These are phyloP conservation scores for Pyrrhia umbra DNA, from an alignment of 2,888 invertebrate species.

Conservation along the genomic window DNA sequence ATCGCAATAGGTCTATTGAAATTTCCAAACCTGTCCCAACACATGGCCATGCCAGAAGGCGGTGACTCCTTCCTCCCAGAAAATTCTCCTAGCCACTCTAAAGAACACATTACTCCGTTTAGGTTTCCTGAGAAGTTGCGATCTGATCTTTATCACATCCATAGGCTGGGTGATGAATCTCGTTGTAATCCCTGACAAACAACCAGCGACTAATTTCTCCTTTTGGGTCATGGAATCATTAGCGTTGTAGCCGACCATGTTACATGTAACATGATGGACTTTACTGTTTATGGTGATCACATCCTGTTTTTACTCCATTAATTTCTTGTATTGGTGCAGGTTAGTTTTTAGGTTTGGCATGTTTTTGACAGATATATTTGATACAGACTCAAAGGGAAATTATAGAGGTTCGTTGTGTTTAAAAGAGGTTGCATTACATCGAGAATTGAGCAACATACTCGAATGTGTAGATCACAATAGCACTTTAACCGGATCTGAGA, in stretches of 20 bases:
- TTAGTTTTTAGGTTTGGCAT: background rate
- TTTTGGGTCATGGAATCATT: constrained; percentile 73
- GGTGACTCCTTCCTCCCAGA: constrained; percentile 94
- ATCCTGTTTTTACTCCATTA: background rate
- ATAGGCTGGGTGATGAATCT: constrained; percentile 92
- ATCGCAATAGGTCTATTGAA: background rate
- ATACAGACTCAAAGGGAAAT: too few species aligned
- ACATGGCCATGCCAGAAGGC: constrained; percentile 99
- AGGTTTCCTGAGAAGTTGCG: constrained; percentile 94
- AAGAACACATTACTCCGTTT: constrained; percentile 70
- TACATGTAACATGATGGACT: constrained; percentile 35
- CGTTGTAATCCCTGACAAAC: constrained; percentile 75
- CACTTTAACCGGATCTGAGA: too few species aligned
- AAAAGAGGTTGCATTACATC: too few species aligned
- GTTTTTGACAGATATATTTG: background rate
- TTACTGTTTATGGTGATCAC: background rate
- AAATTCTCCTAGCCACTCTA: constrained; percentile 93
- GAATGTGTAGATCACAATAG: too few species aligned
- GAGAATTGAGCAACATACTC: too few species aligned
- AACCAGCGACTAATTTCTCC: constrained; percentile 80
- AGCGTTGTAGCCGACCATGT: constrained; percentile 81
- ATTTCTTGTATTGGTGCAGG: background rate
- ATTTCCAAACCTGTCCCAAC: constrained; percentile 93
- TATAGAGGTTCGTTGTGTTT: too few species aligned
- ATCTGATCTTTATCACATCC: constrained; percentile 98